phyloP scores from a whole-genome alignment of 2,797 vertebrate genomes.

The Trachurus trachurus region DNA sequence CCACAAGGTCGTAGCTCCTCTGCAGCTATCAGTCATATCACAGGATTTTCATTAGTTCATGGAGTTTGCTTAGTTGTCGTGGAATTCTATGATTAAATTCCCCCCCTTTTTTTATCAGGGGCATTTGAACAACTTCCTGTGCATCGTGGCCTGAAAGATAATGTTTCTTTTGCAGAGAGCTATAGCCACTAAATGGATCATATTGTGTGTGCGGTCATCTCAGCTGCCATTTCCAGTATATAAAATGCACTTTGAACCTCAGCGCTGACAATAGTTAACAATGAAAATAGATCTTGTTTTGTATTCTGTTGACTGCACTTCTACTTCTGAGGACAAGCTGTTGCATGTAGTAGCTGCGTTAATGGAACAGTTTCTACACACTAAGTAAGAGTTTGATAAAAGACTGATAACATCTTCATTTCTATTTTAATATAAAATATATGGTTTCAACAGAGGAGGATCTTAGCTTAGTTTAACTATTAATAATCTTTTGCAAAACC shows the following conservation, averaged over 20 bases:
- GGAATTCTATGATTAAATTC: not conserved
- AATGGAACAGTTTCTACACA: not conserved
- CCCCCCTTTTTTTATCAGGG: not conserved
- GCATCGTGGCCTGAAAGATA: not conserved
- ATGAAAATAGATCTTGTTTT: not conserved
- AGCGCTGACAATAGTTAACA: not conserved
- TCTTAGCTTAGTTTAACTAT: not conserved
- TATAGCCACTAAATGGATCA: not conserved
- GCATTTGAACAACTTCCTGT: not conserved
- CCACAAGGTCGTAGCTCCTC: not conserved
- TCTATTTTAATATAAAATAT: not conserved
- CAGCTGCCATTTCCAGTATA: no score
- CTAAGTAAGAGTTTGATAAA: not conserved
- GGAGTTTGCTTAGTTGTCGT: not conserved
- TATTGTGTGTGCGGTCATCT: not conserved
- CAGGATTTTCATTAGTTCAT: constrained; percentile 1
- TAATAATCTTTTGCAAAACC: not conserved
- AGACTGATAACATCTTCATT: not conserved
- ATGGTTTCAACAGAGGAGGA: not conserved
- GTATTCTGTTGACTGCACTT: not conserved
- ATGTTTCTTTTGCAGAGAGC: not conserved
- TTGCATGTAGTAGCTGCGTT: not conserved
- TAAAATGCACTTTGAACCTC: not conserved
- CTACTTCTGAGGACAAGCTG: not conserved
- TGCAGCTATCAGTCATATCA: not conserved